Percentiles rank a stretch among this genome's conserved stretches.
phyloP scores from a whole-genome alignment of 2,888 invertebrate species.

The Epicampocera succincta region DNA sequence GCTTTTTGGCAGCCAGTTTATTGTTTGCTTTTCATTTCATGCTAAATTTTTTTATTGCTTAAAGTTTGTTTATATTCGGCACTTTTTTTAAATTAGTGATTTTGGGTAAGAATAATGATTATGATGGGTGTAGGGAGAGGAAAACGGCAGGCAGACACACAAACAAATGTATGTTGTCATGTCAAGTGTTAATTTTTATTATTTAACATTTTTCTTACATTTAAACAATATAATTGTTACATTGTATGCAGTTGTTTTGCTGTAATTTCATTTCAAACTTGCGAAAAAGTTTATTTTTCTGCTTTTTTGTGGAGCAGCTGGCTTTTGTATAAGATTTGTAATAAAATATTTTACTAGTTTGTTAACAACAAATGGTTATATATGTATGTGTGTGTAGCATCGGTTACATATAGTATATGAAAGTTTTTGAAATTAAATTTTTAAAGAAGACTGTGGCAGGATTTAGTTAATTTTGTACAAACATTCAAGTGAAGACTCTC shows the following conservation, averaged over 20 bases:
- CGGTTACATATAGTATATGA: too few species aligned
- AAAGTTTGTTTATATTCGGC: background rate
- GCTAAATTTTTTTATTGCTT: constrained; percentile 56
- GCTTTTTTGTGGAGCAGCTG: background rate
- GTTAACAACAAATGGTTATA: background rate
- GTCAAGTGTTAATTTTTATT: constrained; percentile 58
- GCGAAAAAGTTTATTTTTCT: constrained; percentile 27
- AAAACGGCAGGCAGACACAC: background rate
- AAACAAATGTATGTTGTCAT: constrained; percentile 37
- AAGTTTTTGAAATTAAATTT: too few species aligned
- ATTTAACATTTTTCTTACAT: constrained; percentile 38
- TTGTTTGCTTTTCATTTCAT: constrained; percentile 54
- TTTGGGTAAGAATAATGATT: constrained; percentile 55
- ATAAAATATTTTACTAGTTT: constrained; percentile 4
- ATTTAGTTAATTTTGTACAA: too few species aligned
- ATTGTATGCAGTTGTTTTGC: constrained; percentile 20
- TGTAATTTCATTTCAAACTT: constrained; percentile 20
- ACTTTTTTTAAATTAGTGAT: constrained; percentile 23
- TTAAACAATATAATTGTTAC: constrained; percentile 44
- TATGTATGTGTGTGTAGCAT: too few species aligned
- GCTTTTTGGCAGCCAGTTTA: constrained; percentile 9
- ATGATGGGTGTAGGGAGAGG: constrained; percentile 26
- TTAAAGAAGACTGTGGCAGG: too few species aligned
- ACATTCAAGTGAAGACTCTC: too few species aligned
- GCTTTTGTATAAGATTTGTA: constrained; percentile 22